Evolutionary conservation across 2,888 invertebrate species (phyloP), one percentile per base, ranked within the genome.

Genomic region (Epirrhoe alternata): DNA sequence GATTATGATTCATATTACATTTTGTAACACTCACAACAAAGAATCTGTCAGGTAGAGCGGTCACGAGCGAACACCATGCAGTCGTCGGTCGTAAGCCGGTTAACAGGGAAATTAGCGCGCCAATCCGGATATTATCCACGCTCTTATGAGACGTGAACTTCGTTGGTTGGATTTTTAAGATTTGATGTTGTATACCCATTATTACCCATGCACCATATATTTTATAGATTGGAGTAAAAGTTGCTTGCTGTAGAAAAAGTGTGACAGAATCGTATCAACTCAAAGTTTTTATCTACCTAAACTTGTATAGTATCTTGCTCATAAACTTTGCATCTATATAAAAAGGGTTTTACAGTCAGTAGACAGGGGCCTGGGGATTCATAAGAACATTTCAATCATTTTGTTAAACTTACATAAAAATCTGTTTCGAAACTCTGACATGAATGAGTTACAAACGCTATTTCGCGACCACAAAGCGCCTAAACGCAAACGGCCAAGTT

Each of bases 91-190:
- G 69, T 72, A 74, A 76, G 73, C 74, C 76, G 78, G 75, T 72
- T 74, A 76, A 78, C 78, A 74, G 73, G 80, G 78, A 83, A 82
- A 84, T 84, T 81, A 82, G 75, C 77, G 68, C 74, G 64, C 75
- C 71, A 64, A 59, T 70, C 73, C 69, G 76, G 66, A 66, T 61
- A 66, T 66, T 66, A 60, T 10, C 66, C 17, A 30, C 6, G 53
- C 54, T 64, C 59, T 58, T 53, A 58, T 12, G 57, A 53, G 54
- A 49, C 50, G 49, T 50, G 42, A 59, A 54, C 47, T 50, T 55
- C 50, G 53, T 63, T 47, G 57, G 62, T 52, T 33, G 33, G 35
- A 14, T 45, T 53, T 57, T 55, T 5, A 45, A 47, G 53, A 54
- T 52, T 14, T 60, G 30, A 31, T 52, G 14, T 45, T 24, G n/a